A percentile compares a stretch with the other conserved stretches of the same genome.
phyloP scores from a whole-genome alignment of 2,797 vertebrate species.

The Coluber constrictor region DNA sequence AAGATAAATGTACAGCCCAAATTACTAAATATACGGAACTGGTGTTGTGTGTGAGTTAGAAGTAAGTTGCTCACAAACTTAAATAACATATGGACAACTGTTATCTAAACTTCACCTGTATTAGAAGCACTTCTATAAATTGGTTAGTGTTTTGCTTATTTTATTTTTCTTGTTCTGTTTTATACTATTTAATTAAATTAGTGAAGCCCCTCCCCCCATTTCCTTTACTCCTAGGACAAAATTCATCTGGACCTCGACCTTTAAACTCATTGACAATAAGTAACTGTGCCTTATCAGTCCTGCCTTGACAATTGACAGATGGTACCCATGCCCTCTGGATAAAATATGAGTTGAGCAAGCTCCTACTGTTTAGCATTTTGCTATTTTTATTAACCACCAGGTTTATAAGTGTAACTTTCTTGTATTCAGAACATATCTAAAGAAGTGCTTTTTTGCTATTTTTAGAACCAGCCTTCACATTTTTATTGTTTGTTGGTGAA shows the following conservation, averaged over 20 bases:
- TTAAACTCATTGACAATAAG: background rate
- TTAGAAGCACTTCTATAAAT: background rate
- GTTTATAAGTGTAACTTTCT: background rate
- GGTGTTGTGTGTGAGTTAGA: background rate
- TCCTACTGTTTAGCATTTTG: background rate
- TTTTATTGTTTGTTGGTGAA: background rate
- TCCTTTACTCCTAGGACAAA: background rate
- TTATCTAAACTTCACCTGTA: background rate
- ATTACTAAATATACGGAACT: background rate
- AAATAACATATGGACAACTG: background rate
- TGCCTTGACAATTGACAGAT: background rate
- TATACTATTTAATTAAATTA: background rate
- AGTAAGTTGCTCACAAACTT: background rate
- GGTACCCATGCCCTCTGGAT: background rate
- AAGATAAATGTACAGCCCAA: background rate
- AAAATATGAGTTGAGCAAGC: background rate
- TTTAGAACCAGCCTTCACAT: background rate
- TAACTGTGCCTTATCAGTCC: background rate
- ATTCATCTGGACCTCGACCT: background rate
- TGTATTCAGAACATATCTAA: background rate
- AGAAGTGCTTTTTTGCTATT: background rate
- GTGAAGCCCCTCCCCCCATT: background rate
- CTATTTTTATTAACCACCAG: background rate
- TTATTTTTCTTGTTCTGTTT: background rate
- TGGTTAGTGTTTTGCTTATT: background rate